Evolutionary conservation across 2,113 vertebrate genomes (phyloP).

Genomic region (Urocolius indicus): DNA sequence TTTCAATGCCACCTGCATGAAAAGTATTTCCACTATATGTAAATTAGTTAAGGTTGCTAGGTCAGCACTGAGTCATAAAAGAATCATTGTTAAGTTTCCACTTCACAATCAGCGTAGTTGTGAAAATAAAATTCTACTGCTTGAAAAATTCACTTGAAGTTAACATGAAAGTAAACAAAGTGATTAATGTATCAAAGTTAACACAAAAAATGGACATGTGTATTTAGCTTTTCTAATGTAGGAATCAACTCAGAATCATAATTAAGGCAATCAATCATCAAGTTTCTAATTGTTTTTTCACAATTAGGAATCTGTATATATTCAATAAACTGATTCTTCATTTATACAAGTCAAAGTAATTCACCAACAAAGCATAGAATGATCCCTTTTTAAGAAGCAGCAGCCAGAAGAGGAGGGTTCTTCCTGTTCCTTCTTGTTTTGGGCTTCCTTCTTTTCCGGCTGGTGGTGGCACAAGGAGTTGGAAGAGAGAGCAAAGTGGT

Average conservation of each 20-base stretch:
- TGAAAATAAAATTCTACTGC: not conserved
- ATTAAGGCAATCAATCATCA: not conserved
- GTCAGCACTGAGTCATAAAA: not conserved
- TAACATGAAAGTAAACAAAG: too few species aligned
- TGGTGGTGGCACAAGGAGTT: too few species aligned
- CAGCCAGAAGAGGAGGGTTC: too few species aligned
- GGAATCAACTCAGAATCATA: not conserved
- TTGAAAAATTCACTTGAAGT: not conserved
- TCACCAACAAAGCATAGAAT: not conserved
- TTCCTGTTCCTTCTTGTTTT: too few species aligned
- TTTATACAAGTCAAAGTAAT: not conserved
- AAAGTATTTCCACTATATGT: not conserved
- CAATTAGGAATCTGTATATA: rapidly evolving
- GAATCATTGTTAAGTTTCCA: not conserved
- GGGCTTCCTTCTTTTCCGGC: too few species aligned
- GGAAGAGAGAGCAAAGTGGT: too few species aligned
- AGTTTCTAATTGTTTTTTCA: not conserved
- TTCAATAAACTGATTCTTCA: not conserved
- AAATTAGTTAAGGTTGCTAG: not conserved
- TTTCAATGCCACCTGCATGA: not conserved
- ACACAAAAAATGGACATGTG: not conserved
- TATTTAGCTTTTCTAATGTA: not conserved
- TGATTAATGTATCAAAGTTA: not conserved
- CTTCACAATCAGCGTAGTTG: not conserved
- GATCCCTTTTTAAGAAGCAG: too few species aligned